phyloP scores from a whole-genome alignment of 2,797 vertebrate species.

The Brotula barbata region DNA sequence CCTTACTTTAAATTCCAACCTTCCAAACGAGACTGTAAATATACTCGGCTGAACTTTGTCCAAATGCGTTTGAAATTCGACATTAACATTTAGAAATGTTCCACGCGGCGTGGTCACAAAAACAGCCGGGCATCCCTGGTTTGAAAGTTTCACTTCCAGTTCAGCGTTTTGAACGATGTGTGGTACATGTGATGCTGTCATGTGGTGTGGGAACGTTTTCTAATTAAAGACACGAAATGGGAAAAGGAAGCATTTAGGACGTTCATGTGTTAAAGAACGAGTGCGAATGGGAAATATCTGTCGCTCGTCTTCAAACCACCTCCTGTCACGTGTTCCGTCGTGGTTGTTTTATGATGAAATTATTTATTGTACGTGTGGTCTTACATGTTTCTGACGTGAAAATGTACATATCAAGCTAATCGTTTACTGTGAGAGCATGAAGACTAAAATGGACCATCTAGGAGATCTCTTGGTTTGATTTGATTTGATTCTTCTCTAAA shows the following conservation, averaged over 20 bases:
- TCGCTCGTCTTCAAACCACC: slow-evolving; percentile 2
- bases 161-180: no score
- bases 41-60: not conserved
- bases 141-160: no score
- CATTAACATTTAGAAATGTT: no score
- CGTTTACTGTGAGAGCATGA: slow-evolving; percentile 9
- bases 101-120: no score
- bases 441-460: slow-evolving; percentile 18
- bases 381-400: slow-evolving; percentile 21
- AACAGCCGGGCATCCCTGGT: no score
- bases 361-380: slow-evolving; percentile 43
- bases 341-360: slow-evolving; percentile 24
- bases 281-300: not conserved
- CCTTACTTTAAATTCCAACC: no score
- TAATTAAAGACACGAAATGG: not conserved
- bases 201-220: not conserved
- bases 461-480: no score
- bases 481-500: no score
- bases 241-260: not conserved
- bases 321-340: slow-evolving; percentile 9
- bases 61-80: not conserved
- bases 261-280: no score
- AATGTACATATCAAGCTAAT: slow-evolving; percentile 41
- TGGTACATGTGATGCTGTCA: not conserved
- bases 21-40: no score